Evolutionary conservation across 2,888 invertebrate genomes (phyloP).

Genomic region (Ectemnius continuus): DNA sequence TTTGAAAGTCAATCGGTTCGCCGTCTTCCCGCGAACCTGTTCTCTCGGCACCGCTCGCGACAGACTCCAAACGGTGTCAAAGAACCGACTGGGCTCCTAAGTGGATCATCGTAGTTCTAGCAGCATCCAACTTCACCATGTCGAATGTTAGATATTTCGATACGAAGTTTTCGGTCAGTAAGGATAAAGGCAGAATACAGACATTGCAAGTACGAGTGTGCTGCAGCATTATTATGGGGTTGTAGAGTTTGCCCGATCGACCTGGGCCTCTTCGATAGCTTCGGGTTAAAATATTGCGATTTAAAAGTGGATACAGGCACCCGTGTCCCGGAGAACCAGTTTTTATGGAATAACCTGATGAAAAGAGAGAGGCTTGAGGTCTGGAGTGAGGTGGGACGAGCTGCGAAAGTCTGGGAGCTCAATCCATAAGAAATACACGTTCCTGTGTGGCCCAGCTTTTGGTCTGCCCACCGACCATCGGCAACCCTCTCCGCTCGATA

Average conservation of each 20-base stretch:
- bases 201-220: too few relatives aligned
- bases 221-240: too few relatives aligned
- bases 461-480: too few relatives aligned
- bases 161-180: too few relatives aligned
- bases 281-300: conserved; percentile 34
- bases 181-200: too few relatives aligned
- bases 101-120: neutral
- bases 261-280: conserved; percentile 19
- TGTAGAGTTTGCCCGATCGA: too few relatives aligned
- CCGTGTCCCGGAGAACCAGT: conserved; percentile 34
- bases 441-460: too few relatives aligned
- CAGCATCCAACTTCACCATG: too few relatives aligned
- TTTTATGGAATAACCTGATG: conserved; percentile 23
- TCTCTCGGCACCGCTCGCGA: conserved; percentile 10
- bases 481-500: too few relatives aligned
- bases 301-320: conserved; percentile 41
- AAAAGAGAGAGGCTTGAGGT: conserved; percentile 6
- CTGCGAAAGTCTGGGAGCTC: conserved; percentile 14
- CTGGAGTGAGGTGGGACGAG: neutral
- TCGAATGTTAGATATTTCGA: too few relatives aligned
- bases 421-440: neutral
- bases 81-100: neutral
- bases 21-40: conserved; percentile 57
- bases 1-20: conserved; percentile 19
- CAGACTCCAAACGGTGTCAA: neutral